Evolutionary conservation across 2,113 vertebrate species (phyloP), one percentile per base, ranked within the genome.

Genomic region (Percina caprodes): DNA sequence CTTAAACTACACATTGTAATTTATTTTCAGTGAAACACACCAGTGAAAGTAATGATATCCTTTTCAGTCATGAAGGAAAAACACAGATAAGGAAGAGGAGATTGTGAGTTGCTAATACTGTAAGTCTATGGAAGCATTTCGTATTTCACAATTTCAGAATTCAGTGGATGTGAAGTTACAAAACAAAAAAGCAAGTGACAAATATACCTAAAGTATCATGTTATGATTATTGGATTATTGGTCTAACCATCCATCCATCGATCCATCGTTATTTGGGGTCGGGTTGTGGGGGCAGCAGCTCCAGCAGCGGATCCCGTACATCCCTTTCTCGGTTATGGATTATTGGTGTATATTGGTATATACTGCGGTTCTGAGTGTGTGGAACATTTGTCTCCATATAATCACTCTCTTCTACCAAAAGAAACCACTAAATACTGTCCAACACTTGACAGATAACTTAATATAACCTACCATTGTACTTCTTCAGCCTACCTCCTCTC

Each of bases 181-280:
- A 55, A 80, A 30, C 60, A 55, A 75, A 81, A 59, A 51, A 78
- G n/a, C 24, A 52, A 30, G 3, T 54, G 26, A 21, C 21, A 30
- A 58, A 69, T 77, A 67, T 13, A 63, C 33, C 1, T 46, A 33
- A 56, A 66, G 55, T 73, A 51, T 13, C n/a, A 54, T n/a, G 58
- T 42, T 58, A 55, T 68, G 62, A 52, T 80, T 54, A 45, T 69
- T 51, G 15, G 23, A 73, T 79, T 68, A 79, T 69, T 84, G 46
- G 14, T 35, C 33, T 5, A 35, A 6, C 33, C 33, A 35, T 35
- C 33, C 35, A 9, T 42, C 39, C 39, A 35, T 39, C 7, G 7
- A 11, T 42, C 39, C 39, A 42, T 42, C 39, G 39, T 42, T 39
- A 39, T 39, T 8, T 1, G 35, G 35, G 35, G 35, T 39, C 1